Conservation (phyloP, 2,888 invertebrate species). For the Tenthredo notha region DNA sequence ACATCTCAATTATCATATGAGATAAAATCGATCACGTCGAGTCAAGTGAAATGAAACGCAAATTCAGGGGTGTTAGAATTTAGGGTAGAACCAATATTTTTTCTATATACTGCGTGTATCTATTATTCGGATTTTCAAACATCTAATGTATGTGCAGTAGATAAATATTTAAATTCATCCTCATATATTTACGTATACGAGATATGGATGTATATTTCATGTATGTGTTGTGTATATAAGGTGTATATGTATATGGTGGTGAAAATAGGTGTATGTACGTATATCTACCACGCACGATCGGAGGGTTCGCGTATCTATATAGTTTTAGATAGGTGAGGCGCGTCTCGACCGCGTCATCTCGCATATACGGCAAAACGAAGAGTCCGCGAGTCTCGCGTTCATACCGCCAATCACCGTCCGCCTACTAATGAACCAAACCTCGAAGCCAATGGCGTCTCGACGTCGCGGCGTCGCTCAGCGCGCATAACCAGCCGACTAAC, state of each 20-base stretch:
- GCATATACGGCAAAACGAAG: conserved; percentile 69
- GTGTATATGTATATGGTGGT: not conserved
- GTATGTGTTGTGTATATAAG: not conserved
- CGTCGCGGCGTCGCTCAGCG: conserved; percentile 39
- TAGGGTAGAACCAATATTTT: not conserved
- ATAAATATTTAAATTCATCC: not conserved
- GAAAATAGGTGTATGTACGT: not conserved
- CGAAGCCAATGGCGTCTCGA: conserved; percentile 67
- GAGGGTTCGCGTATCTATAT: conserved; percentile 5
- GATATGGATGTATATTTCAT: not conserved
- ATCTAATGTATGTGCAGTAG: not conserved
- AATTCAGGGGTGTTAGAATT: no score
- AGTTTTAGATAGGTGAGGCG: conserved; percentile 53
- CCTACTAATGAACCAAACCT: conserved; percentile 74
- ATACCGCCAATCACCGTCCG: conserved; percentile 68
- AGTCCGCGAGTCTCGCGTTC: conserved; percentile 60
- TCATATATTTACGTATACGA: not conserved
- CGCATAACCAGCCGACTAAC: conserved; percentile 19
- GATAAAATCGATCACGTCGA: no score
- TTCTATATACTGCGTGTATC: not conserved
- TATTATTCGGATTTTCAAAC: no score
- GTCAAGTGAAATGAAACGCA: no score
- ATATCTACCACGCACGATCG: conserved; percentile 42
- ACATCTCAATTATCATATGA: no score
- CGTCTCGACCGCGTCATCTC: conserved; percentile 71